A percentile compares a stretch with the other conserved stretches of the same genome.
Evolutionary conservation across 2,797 vertebrate species (phyloP).

Genomic region (Clarias platycephalus): DNA sequence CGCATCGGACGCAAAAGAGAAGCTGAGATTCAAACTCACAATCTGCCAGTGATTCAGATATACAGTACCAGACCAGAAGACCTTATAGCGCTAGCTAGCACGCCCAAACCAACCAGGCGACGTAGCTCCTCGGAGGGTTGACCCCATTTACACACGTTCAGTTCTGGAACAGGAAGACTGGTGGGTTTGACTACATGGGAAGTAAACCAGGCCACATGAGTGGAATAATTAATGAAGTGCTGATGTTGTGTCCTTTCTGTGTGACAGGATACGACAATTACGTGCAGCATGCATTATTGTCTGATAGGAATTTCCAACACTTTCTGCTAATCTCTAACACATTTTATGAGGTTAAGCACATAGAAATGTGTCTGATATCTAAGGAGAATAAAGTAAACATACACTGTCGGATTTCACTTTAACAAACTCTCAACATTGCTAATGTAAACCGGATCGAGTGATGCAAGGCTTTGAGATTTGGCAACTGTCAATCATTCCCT

Average conservation of each 20-base stretch:
- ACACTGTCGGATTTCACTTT: background rate
- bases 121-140: background rate
- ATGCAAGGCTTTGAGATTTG: background rate
- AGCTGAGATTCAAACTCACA: background rate
- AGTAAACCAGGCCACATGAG: background rate
- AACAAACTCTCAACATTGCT: background rate
- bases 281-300: too few species aligned
- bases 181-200: background rate
- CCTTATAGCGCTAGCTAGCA: background rate
- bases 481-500: background rate
- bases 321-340: background rate
- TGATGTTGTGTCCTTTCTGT: background rate
- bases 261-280: background rate
- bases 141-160: background rate
- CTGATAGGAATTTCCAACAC: background rate
- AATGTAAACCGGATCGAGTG: background rate
- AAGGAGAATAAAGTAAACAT: background rate
- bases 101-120: background rate
- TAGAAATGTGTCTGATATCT: background rate
- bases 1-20: background rate
- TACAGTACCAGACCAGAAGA: background rate
- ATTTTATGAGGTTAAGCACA: background rate
- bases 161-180: background rate
- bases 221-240: background rate
- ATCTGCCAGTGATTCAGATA: background rate